Base-by-base conservation (phyloP, 2,797 vertebrate genomes). In the Betta splendens region DNA sequence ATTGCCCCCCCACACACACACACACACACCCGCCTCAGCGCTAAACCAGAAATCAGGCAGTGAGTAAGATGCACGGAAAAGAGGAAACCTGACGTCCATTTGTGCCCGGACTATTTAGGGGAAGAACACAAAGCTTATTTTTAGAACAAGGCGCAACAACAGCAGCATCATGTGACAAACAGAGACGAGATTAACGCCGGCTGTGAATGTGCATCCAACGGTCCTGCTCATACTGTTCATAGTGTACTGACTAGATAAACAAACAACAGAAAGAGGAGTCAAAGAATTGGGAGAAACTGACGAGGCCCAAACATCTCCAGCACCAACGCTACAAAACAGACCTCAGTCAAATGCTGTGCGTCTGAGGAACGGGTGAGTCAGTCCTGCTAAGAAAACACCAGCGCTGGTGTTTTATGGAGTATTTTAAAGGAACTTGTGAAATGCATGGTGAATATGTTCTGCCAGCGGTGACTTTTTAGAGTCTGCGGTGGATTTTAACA, bases 1-100 rank as follows among this genome's bases (percentile, higher is more conserved):
- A n/a, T n/a, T n/a, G n/a, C n/a, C n/a, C n/a, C n/a, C n/a, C n/a
- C n/a, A n/a, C n/a, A n/a, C n/a, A n/a, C n/a, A n/a, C n/a, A n/a
- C n/a, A n/a, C n/a, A n/a, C n/a, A n/a, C n/a, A n/a, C n/a, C n/a
- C n/a, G n/a, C n/a, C 35, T 80, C 79, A 70, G 57, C 69, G 29
- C 57, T 32, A 29, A 36, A 67, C 49, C 36, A 26, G 29, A 40
- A 67, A 68, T 76, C 40, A 73, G 54, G 58, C 67, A 46, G 54
- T 17, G 40, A 76, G 29, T 45, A 43, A 69, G 40, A 75, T 25
- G 42, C 40, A 36, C 18, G 37, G 68, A 50, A 47, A 60, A 72
- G 33, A 79, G 80, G 74, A 84, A 83, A 81, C 75, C 72, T 89
- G 87, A 21, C 47, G 25, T 66, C 45, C 45, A 76, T 84, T 81